Conservation (phyloP, 2,888 invertebrate species). For the Erynnis tages region DNA sequence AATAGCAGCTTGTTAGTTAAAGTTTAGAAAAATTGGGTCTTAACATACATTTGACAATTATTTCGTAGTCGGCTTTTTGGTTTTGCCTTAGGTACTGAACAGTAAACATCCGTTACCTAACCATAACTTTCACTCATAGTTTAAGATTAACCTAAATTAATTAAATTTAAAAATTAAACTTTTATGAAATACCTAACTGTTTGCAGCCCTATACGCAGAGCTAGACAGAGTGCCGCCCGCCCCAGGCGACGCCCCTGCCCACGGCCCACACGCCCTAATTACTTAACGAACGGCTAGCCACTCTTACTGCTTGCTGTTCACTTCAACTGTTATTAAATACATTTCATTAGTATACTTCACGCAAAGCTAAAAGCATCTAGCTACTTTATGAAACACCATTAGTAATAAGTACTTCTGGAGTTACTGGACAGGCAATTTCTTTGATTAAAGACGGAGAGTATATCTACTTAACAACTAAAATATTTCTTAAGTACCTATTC, state of each 20-base stretch:
- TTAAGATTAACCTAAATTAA: too few relatives aligned
- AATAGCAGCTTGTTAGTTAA: too few relatives aligned
- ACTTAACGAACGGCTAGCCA: slow-evolving; percentile 25
- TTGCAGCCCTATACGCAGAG: slow-evolving; percentile 23
- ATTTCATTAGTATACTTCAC: slow-evolving; percentile 19
- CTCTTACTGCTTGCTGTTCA: slow-evolving; percentile 19
- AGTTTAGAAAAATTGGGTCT: too few relatives aligned
- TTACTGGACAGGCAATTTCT: not conserved
- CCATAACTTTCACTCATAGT: too few relatives aligned
- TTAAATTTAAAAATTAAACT: not conserved
- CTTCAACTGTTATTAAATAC: slow-evolving; percentile 26
- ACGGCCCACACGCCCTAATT: slow-evolving; percentile 21
- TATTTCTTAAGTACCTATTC: too few relatives aligned
- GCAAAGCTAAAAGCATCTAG: not conserved
- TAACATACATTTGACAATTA: too few relatives aligned
- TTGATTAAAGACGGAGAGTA: slow-evolving; percentile 7
- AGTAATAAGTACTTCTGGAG: not conserved
- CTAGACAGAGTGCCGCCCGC: slow-evolving; percentile 52
- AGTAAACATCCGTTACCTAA: too few relatives aligned
- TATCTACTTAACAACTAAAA: not conserved
- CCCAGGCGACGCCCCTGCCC: slow-evolving; percentile 15
- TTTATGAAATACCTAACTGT: not conserved
- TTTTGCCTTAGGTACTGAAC: too few relatives aligned
- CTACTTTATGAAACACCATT: slow-evolving; percentile 1
- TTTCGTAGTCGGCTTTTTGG: too few relatives aligned